phyloP scores from a whole-genome alignment of 2,797 vertebrate genomes.

The Apodemus agrarius region DNA sequence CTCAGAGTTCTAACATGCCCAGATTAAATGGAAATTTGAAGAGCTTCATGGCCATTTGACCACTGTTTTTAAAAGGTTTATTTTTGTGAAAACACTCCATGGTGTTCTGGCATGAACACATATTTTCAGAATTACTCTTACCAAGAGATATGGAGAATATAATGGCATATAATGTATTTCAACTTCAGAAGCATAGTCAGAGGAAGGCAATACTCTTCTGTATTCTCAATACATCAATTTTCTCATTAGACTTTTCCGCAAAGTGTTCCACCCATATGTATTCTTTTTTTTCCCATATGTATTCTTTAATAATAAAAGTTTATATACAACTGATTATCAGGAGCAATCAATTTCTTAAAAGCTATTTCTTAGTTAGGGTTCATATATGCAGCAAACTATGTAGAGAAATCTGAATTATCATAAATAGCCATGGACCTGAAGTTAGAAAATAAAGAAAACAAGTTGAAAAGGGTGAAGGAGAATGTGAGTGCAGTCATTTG shows the following conservation, averaged over 20 bases:
- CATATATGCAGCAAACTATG: neutral
- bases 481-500: neutral
- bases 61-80: slow-evolving; percentile 39
- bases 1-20: slow-evolving; percentile 72
- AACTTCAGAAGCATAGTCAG: slow-evolving; percentile 6
- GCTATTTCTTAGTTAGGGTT: slow-evolving; percentile 41
- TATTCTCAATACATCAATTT: slow-evolving; percentile 58
- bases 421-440: neutral
- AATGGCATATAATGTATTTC: slow-evolving; percentile 57
- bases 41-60: slow-evolving; percentile 29
- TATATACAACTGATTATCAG: slow-evolving; percentile 52
- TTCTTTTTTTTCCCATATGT: slow-evolving; percentile 39
- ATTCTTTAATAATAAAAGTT: slow-evolving; percentile 54
- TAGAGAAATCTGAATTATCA: neutral
- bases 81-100: slow-evolving; percentile 42
- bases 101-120: neutral
- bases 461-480: neutral
- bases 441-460: slow-evolving; percentile 54
- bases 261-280: neutral
- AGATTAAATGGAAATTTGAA: slow-evolving; percentile 81
- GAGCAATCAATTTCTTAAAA: slow-evolving; percentile 66
- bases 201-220: slow-evolving; percentile 13
- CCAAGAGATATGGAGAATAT: neutral
- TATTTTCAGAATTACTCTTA: slow-evolving; percentile 52
- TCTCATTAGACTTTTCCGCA: slow-evolving; percentile 67